A percentile compares a stretch with the other conserved stretches of the same genome.
Evolutionary conservation across 2,888 invertebrate species (phyloP).

Genomic region (Drosophila prostipennis): DNA sequence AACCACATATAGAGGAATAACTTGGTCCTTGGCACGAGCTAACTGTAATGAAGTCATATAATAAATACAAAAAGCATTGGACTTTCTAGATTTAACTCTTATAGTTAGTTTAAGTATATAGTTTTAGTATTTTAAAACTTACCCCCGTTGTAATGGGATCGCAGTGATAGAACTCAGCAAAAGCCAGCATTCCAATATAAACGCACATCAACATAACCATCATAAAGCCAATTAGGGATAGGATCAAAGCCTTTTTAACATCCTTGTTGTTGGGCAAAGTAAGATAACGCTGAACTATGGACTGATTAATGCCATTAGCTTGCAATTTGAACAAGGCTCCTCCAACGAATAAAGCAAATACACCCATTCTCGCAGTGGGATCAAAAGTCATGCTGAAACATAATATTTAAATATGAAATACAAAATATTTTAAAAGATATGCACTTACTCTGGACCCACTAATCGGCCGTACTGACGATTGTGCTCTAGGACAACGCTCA

Average conservation of each 20-base stretch:
- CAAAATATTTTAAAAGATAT: too few species aligned
- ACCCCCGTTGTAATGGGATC: conserved; percentile 89
- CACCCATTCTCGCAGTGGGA: conserved; percentile 90
- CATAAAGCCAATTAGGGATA: conserved; percentile 87
- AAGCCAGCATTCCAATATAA: conserved; percentile 90
- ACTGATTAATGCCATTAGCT: conserved; percentile 90
- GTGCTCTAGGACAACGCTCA: conserved; percentile 87
- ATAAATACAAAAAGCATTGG: too few species aligned
- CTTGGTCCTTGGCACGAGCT: conserved; percentile 90
- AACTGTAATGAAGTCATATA: too few species aligned
- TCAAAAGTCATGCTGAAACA: conserved; percentile 89
- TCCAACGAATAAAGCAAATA: conserved; percentile 91
- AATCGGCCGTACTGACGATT: conserved; percentile 89
- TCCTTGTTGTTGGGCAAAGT: conserved; percentile 88
- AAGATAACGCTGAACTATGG: conserved; percentile 92
- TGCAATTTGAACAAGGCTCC: conserved; percentile 90
- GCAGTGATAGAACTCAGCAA: conserved; percentile 90
- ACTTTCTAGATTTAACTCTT: too few species aligned
- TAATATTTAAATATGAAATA: not conserved
- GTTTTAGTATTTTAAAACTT: conserved; percentile 32
- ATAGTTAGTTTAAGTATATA: too few species aligned
- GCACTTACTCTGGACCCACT: conserved; percentile 88
- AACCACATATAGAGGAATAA: conserved; percentile 93
- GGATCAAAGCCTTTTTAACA: conserved; percentile 88
- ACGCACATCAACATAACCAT: conserved; percentile 87